Evolutionary conservation across 1,140 invertebrate genomes (phyloP), one percentile per base, ranked within the genome.

Genomic region (Lepidurus packardi): DNA sequence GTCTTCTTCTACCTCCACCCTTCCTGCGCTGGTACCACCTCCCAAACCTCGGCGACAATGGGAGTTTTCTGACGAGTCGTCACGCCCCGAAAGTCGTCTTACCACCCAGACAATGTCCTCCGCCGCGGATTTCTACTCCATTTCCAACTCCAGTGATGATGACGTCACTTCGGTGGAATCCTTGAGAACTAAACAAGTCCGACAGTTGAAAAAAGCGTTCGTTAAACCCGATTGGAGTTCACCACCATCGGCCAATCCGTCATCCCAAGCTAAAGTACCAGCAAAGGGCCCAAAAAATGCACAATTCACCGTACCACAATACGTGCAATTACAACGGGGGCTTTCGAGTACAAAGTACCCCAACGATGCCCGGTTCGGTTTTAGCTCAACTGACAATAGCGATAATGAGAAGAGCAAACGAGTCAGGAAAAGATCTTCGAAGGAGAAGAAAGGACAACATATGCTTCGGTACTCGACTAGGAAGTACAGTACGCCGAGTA

Each of bases 171-270:
- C 53, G 16, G 53, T 65, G 7, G 53, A 65, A 21, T 65, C 53
- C 16, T 21, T 21, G 53, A 65, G 53, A 65, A 65, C 53, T 65
- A 65, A 65, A 65, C 53, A 65, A 65, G 53, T 65, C 53, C 16
- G 53, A 65, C 53, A 65, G 21, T 65, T 65, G 13, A 65, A 65
- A 16, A 65, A 65, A 16, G 53, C 53, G 53, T 65, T 65, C 13
- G 0, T n/a, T 65, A 65, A 65, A n/a, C 53, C 53, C 7, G 53
- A 65, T 11, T 65, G 53, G 53, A 65, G 21, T 65, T 65, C 53
- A 9, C 53, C 53, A 9, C n/a, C 13, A 7, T 65, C 53, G 7
- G 53, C 16, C 53, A 9, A 65, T 16, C 53, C 16, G 53, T 34
- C 34, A 34, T 4, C 34, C 4, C 34, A 65, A 65, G 53, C 53